phyloP scores from a whole-genome alignment of 1,140 invertebrate genomes.

The Trichoplusia ni region DNA sequence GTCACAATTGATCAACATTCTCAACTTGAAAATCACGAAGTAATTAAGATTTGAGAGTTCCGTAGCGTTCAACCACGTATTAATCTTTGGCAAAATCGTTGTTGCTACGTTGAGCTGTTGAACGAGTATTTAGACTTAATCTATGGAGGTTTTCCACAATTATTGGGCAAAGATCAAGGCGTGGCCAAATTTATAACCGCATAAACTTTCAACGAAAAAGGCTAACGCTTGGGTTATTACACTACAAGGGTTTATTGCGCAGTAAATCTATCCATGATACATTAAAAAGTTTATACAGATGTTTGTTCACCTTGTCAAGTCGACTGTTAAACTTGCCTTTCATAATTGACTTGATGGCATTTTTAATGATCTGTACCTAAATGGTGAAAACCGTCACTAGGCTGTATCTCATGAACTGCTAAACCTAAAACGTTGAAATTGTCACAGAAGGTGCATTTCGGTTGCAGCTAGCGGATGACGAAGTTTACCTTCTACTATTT shows the following conservation, averaged over 20 bases:
- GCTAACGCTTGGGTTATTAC: conserved; percentile 40
- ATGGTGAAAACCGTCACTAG: no score
- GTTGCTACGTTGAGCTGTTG: not conserved
- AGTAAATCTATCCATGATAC: conserved; percentile 36
- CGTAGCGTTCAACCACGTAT: not conserved
- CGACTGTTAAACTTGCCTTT: not conserved
- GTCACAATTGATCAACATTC: no score
- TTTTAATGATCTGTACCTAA: no score
- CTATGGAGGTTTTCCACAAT: conserved; percentile 40
- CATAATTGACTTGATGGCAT: not conserved
- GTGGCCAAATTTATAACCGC: conserved; percentile 50
- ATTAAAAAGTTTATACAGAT: conserved; percentile 32
- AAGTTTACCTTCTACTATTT: no score
- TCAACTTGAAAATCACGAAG: no score
- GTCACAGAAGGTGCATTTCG: no score
- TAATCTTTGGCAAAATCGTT: conserved; percentile 20
- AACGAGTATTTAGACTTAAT: conserved; percentile 26
- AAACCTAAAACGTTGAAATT: no score
- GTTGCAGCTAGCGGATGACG: no score
- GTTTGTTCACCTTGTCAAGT: conserved; percentile 19
- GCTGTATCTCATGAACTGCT: no score
- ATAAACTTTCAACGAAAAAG: conserved; percentile 47
- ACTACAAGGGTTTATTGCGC: conserved; percentile 33
- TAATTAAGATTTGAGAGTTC: conserved; percentile 17
- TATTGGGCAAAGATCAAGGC: conserved; percentile 39